These are phyloP conservation scores for Ciconia stormi DNA, from an alignment of 2,113 vertebrate species.

Conservation along the genomic window DNA sequence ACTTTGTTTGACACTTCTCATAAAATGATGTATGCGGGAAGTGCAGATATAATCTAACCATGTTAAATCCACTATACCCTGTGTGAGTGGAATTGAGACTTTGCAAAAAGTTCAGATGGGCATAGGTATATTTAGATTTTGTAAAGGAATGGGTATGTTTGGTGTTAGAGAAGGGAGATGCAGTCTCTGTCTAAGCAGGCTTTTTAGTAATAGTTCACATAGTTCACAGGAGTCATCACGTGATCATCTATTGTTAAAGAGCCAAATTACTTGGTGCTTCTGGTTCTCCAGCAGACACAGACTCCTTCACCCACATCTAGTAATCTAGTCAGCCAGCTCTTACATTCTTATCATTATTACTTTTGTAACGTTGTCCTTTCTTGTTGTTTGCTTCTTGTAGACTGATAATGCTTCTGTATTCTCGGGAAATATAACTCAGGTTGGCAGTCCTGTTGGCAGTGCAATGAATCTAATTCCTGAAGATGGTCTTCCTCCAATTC, in stretches of 20 bases:
- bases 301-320: background rate
- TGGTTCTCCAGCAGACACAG: background rate
- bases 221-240: background rate
- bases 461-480: slow-evolving; percentile 96
- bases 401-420: slow-evolving; percentile 74
- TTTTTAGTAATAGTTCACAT: background rate
- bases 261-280: background rate
- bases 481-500: slow-evolving; percentile 98
- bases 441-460: slow-evolving; percentile 93
- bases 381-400: slow-evolving; percentile 70
- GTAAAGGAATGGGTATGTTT: background rate
- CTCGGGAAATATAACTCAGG: slow-evolving; percentile 84
- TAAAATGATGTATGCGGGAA: background rate
- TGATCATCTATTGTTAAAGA: background rate
- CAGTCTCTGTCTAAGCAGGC: background rate
- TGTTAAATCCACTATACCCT: background rate
- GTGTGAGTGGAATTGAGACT: background rate
- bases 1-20: background rate
- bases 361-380: background rate
- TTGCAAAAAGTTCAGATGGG: background rate
- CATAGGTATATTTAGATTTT: background rate
- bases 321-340: background rate
- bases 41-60: background rate
- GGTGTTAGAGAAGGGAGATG: background rate
- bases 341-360: background rate